Conservation (phyloP, 92 coral and sea anemone genomes). For the Paramuricea clavata region DNA sequence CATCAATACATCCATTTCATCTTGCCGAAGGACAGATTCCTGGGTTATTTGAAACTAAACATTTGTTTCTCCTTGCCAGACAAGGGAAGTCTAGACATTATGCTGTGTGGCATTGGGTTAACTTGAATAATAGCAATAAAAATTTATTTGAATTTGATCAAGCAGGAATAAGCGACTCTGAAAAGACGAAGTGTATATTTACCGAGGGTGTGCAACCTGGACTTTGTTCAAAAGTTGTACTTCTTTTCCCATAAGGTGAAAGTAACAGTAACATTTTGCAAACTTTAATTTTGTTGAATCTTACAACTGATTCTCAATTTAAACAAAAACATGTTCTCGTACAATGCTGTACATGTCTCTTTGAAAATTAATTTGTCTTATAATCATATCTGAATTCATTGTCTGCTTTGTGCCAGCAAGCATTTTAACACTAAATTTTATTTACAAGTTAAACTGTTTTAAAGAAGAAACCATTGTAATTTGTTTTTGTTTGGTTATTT, state of each 20-base stretch:
- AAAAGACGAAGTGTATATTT: slow-evolving; percentile 52
- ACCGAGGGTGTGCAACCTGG: slow-evolving; percentile 80
- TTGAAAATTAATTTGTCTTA: not conserved
- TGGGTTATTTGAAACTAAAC: slow-evolving; percentile 18
- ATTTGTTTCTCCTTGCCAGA: slow-evolving; percentile 72
- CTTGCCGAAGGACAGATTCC: not conserved
- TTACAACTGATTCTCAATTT: not conserved
- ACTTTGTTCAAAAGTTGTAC: slow-evolving; percentile 76
- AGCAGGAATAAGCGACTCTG: not conserved
- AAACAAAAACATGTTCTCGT: not conserved
- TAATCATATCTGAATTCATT: not conserved
- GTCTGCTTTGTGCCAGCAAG: slow-evolving; percentile 8
- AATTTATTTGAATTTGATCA: slow-evolving; percentile 83
- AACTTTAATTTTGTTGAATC: slow-evolving; percentile 23
- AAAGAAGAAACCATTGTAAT: not conserved
- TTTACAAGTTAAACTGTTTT: slow-evolving; percentile 26
- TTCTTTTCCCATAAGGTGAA: slow-evolving; percentile 39
- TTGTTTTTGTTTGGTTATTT: not conserved
- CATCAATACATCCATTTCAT: slow-evolving; percentile 9
- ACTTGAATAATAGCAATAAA: slow-evolving; percentile 76
- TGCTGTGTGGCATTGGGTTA: slow-evolving; percentile 80
- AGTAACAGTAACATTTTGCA: not conserved
- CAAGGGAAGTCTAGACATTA: slow-evolving; percentile 92
- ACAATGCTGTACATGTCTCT: not conserved
- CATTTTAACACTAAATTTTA: slow-evolving; percentile 16